phyloP scores from a whole-genome alignment of 2,113 vertebrate genomes.

The Lichenostomus cassidix region DNA sequence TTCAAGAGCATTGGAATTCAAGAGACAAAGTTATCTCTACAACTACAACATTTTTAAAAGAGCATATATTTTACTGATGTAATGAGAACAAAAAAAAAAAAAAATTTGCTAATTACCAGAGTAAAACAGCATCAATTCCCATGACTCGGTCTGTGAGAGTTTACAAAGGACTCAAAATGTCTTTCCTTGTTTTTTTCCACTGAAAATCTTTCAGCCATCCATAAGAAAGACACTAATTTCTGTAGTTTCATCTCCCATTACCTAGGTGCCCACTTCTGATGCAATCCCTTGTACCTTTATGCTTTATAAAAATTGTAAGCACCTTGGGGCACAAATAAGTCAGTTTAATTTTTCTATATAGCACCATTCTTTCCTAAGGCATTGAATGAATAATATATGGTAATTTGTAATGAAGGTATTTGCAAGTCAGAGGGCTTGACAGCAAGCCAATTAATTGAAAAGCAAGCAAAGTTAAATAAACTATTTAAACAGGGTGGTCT shows the following conservation, averaged over 20 bases:
- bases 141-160: not conserved
- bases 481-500: not conserved
- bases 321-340: not conserved
- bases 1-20: not conserved
- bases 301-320: constrained; percentile 16
- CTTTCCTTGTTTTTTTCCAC: not conserved
- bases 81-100: not conserved
- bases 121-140: not conserved
- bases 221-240: not conserved
- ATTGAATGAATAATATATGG: not conserved
- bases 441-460: not conserved
- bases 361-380: not conserved
- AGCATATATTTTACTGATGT: not conserved
- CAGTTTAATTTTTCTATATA: constrained; percentile 10
- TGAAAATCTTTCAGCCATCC: not conserved
- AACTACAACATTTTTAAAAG: not conserved
- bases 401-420: not conserved
- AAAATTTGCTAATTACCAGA: not conserved
- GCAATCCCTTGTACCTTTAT: not conserved
- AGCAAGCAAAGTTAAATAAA: not conserved
- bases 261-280: not conserved
- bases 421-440: not conserved
- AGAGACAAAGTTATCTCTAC: not conserved
- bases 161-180: not conserved
- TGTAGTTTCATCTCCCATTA: not conserved